Evolutionary conservation across 2,888 invertebrate species (phyloP).

Genomic region (Pachycephus smyrnensis): DNA sequence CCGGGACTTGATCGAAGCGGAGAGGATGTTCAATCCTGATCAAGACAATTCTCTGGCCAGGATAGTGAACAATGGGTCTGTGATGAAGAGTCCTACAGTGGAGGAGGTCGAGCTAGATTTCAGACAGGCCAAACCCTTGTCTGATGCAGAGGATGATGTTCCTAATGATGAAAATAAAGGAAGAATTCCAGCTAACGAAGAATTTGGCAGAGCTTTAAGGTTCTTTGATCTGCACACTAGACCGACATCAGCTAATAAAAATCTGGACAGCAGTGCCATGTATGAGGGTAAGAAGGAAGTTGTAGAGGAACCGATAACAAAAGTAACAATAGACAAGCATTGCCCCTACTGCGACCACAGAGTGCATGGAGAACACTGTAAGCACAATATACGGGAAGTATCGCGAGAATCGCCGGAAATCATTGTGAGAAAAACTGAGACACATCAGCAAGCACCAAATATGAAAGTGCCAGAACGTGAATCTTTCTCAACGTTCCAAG

Average conservation of each 20-base stretch:
- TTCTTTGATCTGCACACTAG: conserved; percentile 50
- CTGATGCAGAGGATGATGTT: conserved; percentile 33
- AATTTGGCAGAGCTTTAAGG: conserved; percentile 52
- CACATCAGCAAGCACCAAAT: neutral
- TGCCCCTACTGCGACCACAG: conserved; percentile 55
- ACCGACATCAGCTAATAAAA: conserved; percentile 14
- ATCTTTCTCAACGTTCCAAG: conserved; percentile 36
- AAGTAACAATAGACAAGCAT: conserved; percentile 41
- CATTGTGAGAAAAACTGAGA: neutral
- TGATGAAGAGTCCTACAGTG: conserved; percentile 52
- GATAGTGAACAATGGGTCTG: conserved; percentile 55
- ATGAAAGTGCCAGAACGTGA: neutral
- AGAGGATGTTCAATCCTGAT: conserved; percentile 56
- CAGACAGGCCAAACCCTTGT: conserved; percentile 38
- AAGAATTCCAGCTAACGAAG: conserved; percentile 35
- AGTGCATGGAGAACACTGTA: conserved; percentile 36
- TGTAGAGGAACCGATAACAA: conserved; percentile 55
- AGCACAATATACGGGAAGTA: conserved; percentile 26
- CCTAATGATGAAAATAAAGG: conserved; percentile 23
- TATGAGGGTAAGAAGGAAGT: conserved; percentile 50
- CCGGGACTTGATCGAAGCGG: conserved; percentile 54
- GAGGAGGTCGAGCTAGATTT: conserved; percentile 57
- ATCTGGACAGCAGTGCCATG: neutral
- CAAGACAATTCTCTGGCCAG: conserved; percentile 57
- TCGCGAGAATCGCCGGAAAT: neutral